A percentile compares a stretch with the other conserved stretches of the same genome.
Evolutionary conservation across 2,888 invertebrate genomes (phyloP).

Genomic region (Conomelus anceps): DNA sequence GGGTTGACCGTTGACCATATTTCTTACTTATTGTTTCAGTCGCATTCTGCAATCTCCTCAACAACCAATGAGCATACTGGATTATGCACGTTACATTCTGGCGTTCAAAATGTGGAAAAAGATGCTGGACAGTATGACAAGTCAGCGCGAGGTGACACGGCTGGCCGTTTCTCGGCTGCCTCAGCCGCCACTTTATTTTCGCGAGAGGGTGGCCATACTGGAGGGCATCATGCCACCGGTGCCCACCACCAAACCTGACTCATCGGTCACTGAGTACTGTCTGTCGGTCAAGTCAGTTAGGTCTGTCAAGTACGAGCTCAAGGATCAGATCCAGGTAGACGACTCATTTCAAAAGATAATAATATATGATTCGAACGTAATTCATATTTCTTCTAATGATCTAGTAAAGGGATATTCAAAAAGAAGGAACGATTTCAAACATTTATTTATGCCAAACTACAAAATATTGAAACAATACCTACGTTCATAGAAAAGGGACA

Average conservation of each 20-base stretch:
- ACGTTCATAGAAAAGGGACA: no score
- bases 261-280: not conserved
- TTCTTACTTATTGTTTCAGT: conserved; percentile 1
- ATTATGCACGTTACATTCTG: conserved; percentile 33
- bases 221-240: not conserved
- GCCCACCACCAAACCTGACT: not conserved
- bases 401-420: no score
- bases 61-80: conserved; percentile 26
- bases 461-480: no score
- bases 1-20: no score
- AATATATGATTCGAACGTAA: no score
- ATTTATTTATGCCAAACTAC: no score
- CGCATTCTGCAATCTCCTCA: conserved; percentile 26
- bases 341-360: no score
- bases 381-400: no score
- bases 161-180: conserved; percentile 29
- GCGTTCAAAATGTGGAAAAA: conserved; percentile 35
- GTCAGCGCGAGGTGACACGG: conserved; percentile 28
- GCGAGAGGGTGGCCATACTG: conserved; percentile 26
- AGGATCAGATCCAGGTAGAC: not conserved
- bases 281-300: not conserved
- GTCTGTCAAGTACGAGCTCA: not conserved
- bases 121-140: conserved; percentile 27
- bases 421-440: no score
- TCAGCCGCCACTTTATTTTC: conserved; percentile 29